These are phyloP conservation scores for Caenorhabditis sinica DNA, from an alignment of 2,888 invertebrate genomes.

Conservation along the genomic window DNA sequence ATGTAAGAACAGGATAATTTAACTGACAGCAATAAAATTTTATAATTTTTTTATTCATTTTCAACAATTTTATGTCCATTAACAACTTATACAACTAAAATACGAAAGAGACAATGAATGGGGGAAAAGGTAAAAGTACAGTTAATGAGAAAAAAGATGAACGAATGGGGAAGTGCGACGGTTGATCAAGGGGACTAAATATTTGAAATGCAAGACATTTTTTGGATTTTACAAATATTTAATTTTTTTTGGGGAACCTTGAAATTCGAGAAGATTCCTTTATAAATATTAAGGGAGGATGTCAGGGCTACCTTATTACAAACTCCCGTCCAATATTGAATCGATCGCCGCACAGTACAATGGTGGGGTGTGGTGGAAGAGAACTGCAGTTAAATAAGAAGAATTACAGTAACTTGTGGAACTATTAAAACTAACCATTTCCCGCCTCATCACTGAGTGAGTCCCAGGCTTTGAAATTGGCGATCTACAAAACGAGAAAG, in stretches of 20 bases:
- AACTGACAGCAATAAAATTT: constrained; percentile 7
- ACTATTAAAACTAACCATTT: constrained; percentile 50
- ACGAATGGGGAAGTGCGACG: constrained; percentile 30
- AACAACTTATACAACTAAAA: constrained; percentile 54
- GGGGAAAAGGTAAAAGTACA: constrained; percentile 17
- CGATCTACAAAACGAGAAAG: constrained; percentile 15
- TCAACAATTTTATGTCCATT: constrained; percentile 28
- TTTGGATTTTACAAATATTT: constrained; percentile 24
- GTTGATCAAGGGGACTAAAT: background rate
- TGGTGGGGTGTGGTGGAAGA: constrained; percentile 10
- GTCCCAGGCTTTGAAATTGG: constrained; percentile 53
- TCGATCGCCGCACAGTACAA: constrained; percentile 48
- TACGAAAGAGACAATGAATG: constrained; percentile 4
- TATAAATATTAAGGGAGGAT: background rate
- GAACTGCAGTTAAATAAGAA: constrained; percentile 33
- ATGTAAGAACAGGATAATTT: background rate
- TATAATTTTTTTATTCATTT: constrained; percentile 53
- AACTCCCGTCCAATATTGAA: constrained; percentile 15
- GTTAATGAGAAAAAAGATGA: constrained; percentile 33
- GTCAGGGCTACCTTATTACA: constrained; percentile 4
- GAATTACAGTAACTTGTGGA: constrained; percentile 6
- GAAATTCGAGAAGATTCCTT: constrained; percentile 1
- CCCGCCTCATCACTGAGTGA: constrained; percentile 63
- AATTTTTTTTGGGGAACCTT: constrained; percentile 12
- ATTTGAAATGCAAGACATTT: constrained; percentile 7